phyloP scores from a whole-genome alignment of 2,888 invertebrate species.

The Oxyteleia sp. region DNA sequence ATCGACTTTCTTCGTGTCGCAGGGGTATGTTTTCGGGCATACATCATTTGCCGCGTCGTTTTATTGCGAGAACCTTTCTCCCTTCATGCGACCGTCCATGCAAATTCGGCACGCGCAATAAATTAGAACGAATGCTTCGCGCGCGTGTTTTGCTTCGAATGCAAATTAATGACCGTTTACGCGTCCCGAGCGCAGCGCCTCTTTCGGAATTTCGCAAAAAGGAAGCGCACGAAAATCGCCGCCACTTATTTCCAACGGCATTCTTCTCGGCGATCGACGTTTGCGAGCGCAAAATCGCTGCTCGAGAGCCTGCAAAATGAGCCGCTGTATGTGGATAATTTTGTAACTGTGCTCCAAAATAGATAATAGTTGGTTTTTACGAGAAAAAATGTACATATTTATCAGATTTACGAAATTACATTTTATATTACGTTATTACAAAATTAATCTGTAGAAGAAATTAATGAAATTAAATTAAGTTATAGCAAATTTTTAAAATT shows the following conservation, averaged over 20 bases:
- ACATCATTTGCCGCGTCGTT: slow-evolving; percentile 2
- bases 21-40: slow-evolving; percentile 2
- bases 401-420: too few relatives aligned
- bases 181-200: slow-evolving; percentile 6
- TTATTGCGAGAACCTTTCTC: slow-evolving; percentile 12
- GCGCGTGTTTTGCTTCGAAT: slow-evolving; percentile 48
- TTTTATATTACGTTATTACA: too few relatives aligned
- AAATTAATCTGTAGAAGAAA: too few relatives aligned
- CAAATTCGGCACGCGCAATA: slow-evolving; percentile 53
- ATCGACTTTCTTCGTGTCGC: too few relatives aligned
- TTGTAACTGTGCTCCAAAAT: too few relatives aligned
- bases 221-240: slow-evolving; percentile 13
- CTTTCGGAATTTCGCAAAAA: slow-evolving; percentile 26
- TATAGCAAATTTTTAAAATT: too few relatives aligned
- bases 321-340: too few relatives aligned
- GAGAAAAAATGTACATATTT: too few relatives aligned
- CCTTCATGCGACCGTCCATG: too few relatives aligned
- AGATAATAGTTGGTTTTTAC: too few relatives aligned
- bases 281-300: neutral
- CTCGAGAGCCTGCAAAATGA: too few relatives aligned
- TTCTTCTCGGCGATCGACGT: slow-evolving; percentile 6
- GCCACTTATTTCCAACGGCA: slow-evolving; percentile 1
- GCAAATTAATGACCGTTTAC: slow-evolving; percentile 49
- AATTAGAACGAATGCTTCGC: slow-evolving; percentile 37
- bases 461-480: too few relatives aligned